A percentile compares a stretch with the other conserved stretches of the same genome.
These are phyloP conservation scores for Quadroppia sp. DNA, from an alignment of 2,888 invertebrate genomes.

Conservation along the genomic window DNA sequence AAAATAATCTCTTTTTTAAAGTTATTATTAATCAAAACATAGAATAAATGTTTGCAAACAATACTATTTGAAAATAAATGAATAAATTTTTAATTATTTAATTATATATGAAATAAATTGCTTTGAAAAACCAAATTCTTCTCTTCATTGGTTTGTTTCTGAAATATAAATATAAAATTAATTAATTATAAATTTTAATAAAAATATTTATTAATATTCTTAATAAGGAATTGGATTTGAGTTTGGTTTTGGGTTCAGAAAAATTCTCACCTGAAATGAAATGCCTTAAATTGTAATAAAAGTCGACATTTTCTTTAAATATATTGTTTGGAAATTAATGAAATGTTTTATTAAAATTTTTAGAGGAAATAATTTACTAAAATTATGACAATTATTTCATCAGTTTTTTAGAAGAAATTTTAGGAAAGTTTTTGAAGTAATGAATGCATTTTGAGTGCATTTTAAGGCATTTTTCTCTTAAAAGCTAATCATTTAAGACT, in stretches of 20 bases:
- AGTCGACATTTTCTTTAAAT: not conserved
- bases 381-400: not conserved
- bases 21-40: not conserved
- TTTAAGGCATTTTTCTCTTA: constrained; percentile 1
- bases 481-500: constrained; percentile 21
- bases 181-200: not conserved
- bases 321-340: not conserved
- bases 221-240: no score
- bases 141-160: constrained; percentile 1
- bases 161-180: not conserved
- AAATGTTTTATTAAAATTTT: constrained; percentile 1
- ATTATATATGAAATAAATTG: no score
- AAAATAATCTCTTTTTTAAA: constrained; percentile 15
- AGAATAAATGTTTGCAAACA: not conserved
- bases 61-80: not conserved
- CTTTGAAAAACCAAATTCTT: not conserved
- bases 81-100: no score
- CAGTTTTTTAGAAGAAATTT: not conserved
- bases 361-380: not conserved
- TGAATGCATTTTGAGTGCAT: no score
- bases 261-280: not conserved
- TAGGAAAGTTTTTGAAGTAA: no score
- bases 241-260: no score
- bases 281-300: no score
- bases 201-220: no score